These are phyloP conservation scores for Sparus aurata DNA, from an alignment of 2,797 vertebrate genomes.

Conservation along the genomic window DNA sequence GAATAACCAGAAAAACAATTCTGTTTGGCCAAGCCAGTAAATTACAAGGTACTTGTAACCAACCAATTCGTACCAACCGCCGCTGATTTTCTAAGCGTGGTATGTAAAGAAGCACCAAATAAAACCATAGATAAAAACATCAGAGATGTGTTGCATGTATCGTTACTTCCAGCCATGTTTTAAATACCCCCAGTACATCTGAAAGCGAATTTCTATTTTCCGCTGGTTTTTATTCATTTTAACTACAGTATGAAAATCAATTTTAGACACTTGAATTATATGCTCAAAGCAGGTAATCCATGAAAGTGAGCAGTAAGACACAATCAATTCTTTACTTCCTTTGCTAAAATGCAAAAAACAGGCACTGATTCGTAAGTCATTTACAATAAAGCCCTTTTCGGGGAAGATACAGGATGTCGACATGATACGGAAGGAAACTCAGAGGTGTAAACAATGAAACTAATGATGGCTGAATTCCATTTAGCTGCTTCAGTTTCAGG, in stretches of 20 bases:
- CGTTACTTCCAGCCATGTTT: not conserved
- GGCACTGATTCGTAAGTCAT: not conserved
- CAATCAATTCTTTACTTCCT: not conserved
- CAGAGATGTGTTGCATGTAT: not conserved
- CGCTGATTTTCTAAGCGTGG: not conserved
- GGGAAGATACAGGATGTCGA: not conserved
- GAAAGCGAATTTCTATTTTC: not conserved
- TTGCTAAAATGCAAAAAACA: constrained; percentile 10
- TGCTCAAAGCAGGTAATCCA: not conserved
- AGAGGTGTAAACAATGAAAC: constrained; percentile 1
- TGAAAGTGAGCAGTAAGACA: not conserved
- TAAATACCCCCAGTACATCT: not conserved
- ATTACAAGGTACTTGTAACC: not conserved
- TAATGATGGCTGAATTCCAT: not conserved
- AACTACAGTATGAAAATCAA: not conserved
- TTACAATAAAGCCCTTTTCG: not conserved
- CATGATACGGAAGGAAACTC: not conserved
- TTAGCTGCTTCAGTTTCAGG: constrained; percentile 1
- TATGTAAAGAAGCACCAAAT: not conserved
- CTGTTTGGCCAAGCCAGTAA: not conserved
- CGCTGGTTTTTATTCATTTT: not conserved
- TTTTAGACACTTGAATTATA: not conserved
- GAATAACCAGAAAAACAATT: not conserved
- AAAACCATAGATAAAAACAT: not conserved
- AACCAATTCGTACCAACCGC: not conserved